Evolutionary conservation across 1,140 invertebrate genomes (phyloP), one percentile per base, ranked within the genome.

Genomic region (Helicorthomorpha holstii): DNA sequence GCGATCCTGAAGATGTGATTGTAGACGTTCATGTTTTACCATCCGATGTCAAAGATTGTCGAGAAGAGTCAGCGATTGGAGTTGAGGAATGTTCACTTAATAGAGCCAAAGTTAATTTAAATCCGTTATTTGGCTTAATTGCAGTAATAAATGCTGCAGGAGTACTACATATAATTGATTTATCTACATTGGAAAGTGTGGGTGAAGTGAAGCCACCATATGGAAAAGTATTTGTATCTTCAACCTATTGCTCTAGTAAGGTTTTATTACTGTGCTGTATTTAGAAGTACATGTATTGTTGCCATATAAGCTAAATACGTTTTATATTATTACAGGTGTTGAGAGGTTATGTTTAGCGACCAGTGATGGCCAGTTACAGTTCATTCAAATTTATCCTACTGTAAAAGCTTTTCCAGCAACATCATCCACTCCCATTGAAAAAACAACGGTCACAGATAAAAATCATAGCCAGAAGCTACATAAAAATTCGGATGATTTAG

Each of bases 321-420:
- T n/a, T n/a, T n/a, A n/a, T n/a, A n/a, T n/a, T n/a, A n/a, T n/a
- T n/a, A n/a, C 54, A 80, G 78, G 78, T 66, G 75, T 90, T 45
- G 87, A 91, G 60, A 73, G 85, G 49, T 67, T 93, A 21, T 91
- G 87, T 65, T 81, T 79, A 3, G 83, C 82, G 51, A 87, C 85
- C 1, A 77, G 73, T 50, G 73, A 77, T 51, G 87, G 88, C 1
- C 77, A 79, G 48, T 71, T 92, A 44, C 80, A 86, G 58, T 88
- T 92, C 63, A 90, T 85, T 63, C 78, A 81, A 34, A 7, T 34
- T 16, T 7, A 16, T 24, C 67, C 86, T 1, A 60, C 59, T 53
- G 48, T 16, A 7, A 34, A n/a, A n/a, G n/a, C n/a, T n/a, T n/a
- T n/a, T n/a, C n/a, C n/a, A n/a, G n/a, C n/a, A n/a, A n/a, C n/a